Evolutionary conservation across 2,888 invertebrate species (phyloP).

Genomic region (Philonicus albiceps): DNA sequence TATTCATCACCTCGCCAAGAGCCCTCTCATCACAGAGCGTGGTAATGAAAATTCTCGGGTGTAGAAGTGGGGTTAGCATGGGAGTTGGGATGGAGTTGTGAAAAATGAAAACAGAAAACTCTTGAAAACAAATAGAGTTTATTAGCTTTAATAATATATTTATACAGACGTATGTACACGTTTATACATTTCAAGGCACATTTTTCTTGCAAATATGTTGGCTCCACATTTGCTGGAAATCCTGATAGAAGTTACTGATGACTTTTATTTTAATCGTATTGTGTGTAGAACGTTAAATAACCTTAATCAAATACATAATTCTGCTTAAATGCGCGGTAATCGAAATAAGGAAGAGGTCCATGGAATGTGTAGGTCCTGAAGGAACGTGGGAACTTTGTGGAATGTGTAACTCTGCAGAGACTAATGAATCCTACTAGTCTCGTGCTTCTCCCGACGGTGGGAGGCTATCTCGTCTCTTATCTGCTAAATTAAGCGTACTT

Average conservation of each 20-base stretch:
- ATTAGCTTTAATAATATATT: slow-evolving; percentile 31
- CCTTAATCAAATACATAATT: neutral
- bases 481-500: slow-evolving; percentile 11
- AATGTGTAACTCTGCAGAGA: neutral
- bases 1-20: slow-evolving; percentile 1
- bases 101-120: neutral
- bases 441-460: neutral
- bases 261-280: neutral
- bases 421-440: neutral
- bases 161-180: slow-evolving; percentile 25
- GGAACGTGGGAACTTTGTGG: neutral
- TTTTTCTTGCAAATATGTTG: slow-evolving; percentile 26
- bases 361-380: neutral
- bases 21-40: neutral
- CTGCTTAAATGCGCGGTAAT: neutral
- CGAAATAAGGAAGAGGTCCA: neutral
- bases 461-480: neutral
- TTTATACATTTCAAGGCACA: slow-evolving; percentile 39
- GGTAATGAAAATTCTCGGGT: neutral
- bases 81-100: neutral
- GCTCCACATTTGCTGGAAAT: slow-evolving; percentile 30
- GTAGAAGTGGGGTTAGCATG: neutral
- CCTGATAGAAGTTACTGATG: slow-evolving; percentile 16
- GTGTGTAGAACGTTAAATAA: neutral
- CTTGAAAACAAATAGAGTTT: slow-evolving; percentile 33